phyloP scores from a whole-genome alignment of 1,140 invertebrate genomes.

The Eriosoma lanigerum region DNA sequence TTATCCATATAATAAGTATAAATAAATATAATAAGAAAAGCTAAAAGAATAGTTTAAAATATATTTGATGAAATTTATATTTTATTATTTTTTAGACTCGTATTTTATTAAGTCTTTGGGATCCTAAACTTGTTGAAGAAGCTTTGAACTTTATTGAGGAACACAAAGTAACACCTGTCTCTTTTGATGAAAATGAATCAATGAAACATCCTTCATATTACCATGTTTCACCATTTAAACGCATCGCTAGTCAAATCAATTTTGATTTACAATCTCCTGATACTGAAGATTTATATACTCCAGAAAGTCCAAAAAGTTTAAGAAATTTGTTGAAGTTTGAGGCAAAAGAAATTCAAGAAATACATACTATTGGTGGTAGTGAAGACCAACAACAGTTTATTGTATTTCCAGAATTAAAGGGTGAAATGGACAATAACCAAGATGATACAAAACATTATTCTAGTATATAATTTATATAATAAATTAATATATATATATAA shows the following conservation, averaged over 20 bases:
- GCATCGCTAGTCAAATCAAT: conserved; percentile 74
- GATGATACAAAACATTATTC: conserved; percentile 53
- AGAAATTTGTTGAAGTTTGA: conserved; percentile 54
- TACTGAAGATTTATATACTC: conserved; percentile 71
- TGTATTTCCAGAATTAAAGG: conserved; percentile 59
- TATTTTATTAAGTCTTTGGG: conserved; percentile 78
- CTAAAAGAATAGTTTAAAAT: not conserved
- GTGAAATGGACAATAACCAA: conserved; percentile 53
- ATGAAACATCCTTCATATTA: conserved; percentile 43
- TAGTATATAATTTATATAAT: not conserved
- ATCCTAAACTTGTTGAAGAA: conserved; percentile 80
- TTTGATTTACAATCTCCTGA: conserved; percentile 70
- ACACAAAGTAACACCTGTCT: conserved; percentile 59
- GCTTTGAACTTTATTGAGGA: conserved; percentile 79
- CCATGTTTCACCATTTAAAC: conserved; percentile 69
- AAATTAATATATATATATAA: not conserved
- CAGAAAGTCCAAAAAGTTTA: conserved; percentile 62
- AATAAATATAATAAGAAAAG: too few relatives aligned
- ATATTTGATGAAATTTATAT: not conserved
- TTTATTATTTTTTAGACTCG: conserved; percentile 62
- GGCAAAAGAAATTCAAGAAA: conserved; percentile 23
- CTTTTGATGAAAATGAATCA: conserved; percentile 24
- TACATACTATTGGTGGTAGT: conserved; percentile 51
- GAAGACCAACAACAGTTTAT: conserved; percentile 60
- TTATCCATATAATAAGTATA: too few relatives aligned